Evolutionary conservation across 1,140 invertebrate genomes (phyloP), one percentile per base, ranked within the genome.

Genomic region (Brachionus asplanchnoidis): DNA sequence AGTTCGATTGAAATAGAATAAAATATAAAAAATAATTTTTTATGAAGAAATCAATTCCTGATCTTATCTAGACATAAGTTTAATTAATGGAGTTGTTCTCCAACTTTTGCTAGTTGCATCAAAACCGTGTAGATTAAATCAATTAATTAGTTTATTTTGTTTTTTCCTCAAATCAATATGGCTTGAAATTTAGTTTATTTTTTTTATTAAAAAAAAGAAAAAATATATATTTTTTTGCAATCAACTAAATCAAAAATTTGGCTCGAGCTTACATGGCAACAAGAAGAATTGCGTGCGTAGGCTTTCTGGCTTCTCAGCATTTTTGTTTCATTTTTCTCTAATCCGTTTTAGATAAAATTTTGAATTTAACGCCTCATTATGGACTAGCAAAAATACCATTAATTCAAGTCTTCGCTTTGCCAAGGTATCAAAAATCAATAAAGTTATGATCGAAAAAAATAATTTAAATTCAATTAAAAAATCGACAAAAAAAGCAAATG

Each of bases 1-100:
- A 75, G 44, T 75, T 75, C 9, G 28, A 66, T 23, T 66, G 26
- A 23, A 66, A 66, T 44, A 75, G 44, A 75, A 50, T 23, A 50
- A 77, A 53, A 77, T 12, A 50, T 50, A 50, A 77, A 36, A 23
- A 50, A 42, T 8, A n/a, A n/a, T 6, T 68, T 68, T 68, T 68
- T 68, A 40, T 73, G 5, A 40, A 40, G 36, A 42, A 73, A 73
- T 73, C 68, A 73, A 73, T 77, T 77, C 44, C 42, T 77, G 73
- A 77, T 77, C 46, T 77, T 77, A 77, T 77, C 42, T 77, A 77
- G 73, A 77, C 42, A 46, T 50, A 77, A 77, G 73, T 77, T 77
- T 77, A 77, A 77, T 77, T 77, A 77, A 73, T 73, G 36, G 68
- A 73, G 40, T 73, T 73, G 17, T 20, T 73, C n/a, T 73, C 40